Evolutionary conservation across 2,888 invertebrate genomes (phyloP), one percentile per base, ranked within the genome.

Genomic region (Uropetala carovei): DNA sequence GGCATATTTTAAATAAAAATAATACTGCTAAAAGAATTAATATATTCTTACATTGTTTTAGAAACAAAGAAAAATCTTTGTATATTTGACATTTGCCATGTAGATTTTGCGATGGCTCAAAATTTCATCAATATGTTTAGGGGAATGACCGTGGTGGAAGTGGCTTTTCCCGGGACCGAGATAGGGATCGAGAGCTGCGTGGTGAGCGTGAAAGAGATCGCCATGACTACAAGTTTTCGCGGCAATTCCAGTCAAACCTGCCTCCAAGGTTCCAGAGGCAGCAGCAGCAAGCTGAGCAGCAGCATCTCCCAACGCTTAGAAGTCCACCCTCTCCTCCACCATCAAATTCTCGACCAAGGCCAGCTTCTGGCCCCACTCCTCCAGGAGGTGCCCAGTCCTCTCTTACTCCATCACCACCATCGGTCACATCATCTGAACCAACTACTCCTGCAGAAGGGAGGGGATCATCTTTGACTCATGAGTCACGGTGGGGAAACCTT

Each of bases 211-310:
- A 93, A 10, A 91, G 93, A 56, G 96, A 96, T 93, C 95, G 95
- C 92, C 96, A 96, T 93, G 95, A 95, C 68, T 96, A 96, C 1
- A 96, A 96, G 58, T 98, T 97, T 94, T 97, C 97, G 11, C 96
- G 97, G 94, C 97, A 97, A 93, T 98, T 98, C 95, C 98, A 98
- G 95, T 97, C 96, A 92, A 97, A 98, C 95, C 96, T 98, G 94
- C 98, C 98, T 92, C 98, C 98, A 22, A 96, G 98, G 92, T 98
- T 98, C 95, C 96, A 97, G 94, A 97, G 97, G 89, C 89, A 89
- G n/a, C 89, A 89, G 94, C 97, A 98, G 94, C 97, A 98, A 94
- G 96, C 96, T 93, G 96, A 95, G 93, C 94, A 92, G 82, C 92
- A 92, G 56, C 92, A 93, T 82, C 85, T 92, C 56, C 86, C 92